These are phyloP conservation scores for Oedothorax gibbosus DNA, from an alignment of 1,140 invertebrate genomes.

Conservation along the genomic window DNA sequence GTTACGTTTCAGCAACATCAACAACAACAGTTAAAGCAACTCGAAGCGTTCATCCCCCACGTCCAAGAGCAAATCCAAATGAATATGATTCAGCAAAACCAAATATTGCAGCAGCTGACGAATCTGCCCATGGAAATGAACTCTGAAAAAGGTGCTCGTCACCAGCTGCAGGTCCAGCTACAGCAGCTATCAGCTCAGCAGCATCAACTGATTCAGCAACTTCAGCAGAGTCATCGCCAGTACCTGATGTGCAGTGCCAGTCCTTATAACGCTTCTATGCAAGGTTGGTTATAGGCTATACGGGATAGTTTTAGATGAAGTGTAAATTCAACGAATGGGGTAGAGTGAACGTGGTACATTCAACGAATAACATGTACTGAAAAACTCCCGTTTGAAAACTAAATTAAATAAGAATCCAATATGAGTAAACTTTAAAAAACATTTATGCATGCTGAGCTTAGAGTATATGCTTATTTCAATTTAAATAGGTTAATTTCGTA, in stretches of 20 bases:
- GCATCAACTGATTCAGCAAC: slow-evolving; percentile 81
- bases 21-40: slow-evolving; percentile 77
- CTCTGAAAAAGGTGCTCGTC: slow-evolving; percentile 39
- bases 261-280: slow-evolving; percentile 35
- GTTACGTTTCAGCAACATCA: slow-evolving; percentile 69
- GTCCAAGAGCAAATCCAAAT: slow-evolving; percentile 82
- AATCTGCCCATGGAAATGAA: slow-evolving; percentile 53
- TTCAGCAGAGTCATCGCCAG: slow-evolving; percentile 81
- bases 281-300: slow-evolving; percentile 31
- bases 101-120: slow-evolving; percentile 75
- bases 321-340: too few species aligned
- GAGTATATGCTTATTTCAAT: too few species aligned
- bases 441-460: too few species aligned
- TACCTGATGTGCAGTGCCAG: slow-evolving; percentile 70
- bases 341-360: too few species aligned
- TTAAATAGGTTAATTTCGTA: too few species aligned
- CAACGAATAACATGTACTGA: too few species aligned
- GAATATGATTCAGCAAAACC: slow-evolving; percentile 81
- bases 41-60: slow-evolving; percentile 80
- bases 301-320: too few species aligned
- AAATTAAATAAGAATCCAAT: too few species aligned
- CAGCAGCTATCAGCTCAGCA: slow-evolving; percentile 82
- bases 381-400: too few species aligned
- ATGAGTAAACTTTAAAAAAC: too few species aligned
- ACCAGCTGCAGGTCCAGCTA: slow-evolving; percentile 70